These are phyloP conservation scores for Smittia aterrima DNA, from an alignment of 2,888 invertebrate species.

Conservation along the genomic window DNA sequence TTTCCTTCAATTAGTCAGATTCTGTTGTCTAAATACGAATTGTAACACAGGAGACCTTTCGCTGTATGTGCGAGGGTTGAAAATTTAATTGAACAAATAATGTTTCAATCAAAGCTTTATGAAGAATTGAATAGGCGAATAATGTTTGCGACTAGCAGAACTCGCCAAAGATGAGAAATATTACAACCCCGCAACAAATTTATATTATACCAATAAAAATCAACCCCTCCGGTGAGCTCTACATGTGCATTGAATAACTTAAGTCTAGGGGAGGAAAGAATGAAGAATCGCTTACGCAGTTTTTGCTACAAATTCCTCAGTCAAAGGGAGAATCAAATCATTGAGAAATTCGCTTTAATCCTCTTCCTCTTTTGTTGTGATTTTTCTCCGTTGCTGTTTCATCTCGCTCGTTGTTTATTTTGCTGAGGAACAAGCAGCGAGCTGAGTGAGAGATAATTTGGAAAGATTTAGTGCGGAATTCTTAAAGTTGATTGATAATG, in stretches of 20 bases:
- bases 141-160: conserved; percentile 7
- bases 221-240: conserved; percentile 27
- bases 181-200: conserved; percentile 36
- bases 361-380: conserved; percentile 37
- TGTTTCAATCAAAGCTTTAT: conserved; percentile 25
- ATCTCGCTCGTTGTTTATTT: background rate
- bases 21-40: background rate
- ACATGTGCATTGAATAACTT: conserved; percentile 39
- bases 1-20: conserved; percentile 35
- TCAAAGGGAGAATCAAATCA: conserved; percentile 19
- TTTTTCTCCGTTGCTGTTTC: no score
- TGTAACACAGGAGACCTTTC: background rate
- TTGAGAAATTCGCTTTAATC: conserved; percentile 38
- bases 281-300: background rate
- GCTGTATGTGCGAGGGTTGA: background rate
- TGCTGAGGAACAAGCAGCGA: background rate
- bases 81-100: conserved; percentile 38
- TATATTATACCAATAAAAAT: conserved; percentile 32
- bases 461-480: no score
- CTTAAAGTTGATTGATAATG: no score
- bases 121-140: conserved; percentile 7
- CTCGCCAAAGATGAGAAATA: background rate
- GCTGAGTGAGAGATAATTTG: no score
- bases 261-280: conserved; percentile 25
- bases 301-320: no score